phyloP scores from a whole-genome alignment of 2,113 vertebrate species.

The Xenopus borealis region DNA sequence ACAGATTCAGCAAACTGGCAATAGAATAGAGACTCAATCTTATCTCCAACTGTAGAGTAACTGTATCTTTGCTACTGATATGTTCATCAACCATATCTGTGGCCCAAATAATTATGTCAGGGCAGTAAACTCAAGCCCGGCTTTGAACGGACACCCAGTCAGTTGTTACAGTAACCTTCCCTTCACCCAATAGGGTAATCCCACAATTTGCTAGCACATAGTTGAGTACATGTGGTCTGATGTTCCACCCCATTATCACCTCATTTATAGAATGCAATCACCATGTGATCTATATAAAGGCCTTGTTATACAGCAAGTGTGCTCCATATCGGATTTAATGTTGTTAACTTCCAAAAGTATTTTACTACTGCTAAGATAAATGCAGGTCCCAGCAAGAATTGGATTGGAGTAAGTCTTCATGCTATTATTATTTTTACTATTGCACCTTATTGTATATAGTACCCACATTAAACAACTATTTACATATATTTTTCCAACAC shows the following conservation, averaged over 20 bases:
- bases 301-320: constrained; percentile 48
- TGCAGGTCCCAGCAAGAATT: neutral
- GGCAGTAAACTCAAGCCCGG: constrained; percentile 54
- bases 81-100: constrained; percentile 62
- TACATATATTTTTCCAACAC: no score
- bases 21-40: constrained; percentile 21
- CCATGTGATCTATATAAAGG: constrained; percentile 49
- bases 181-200: constrained; percentile 64
- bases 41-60: constrained; percentile 61
- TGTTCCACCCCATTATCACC: constrained; percentile 63
- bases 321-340: constrained; percentile 22
- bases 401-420: neutral
- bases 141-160: constrained; percentile 56
- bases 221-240: constrained; percentile 60
- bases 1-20: neutral
- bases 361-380: constrained; percentile 8
- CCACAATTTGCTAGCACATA: constrained; percentile 60
- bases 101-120: constrained; percentile 71
- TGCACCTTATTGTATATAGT: no score
- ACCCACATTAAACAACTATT: no score
- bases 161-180: constrained; percentile 63
- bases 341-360: neutral
- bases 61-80: constrained; percentile 61
- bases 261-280: constrained; percentile 50
- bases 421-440: no score